Conservation (phyloP, 2,888 invertebrate genomes). For the Agrochola litura region DNA sequence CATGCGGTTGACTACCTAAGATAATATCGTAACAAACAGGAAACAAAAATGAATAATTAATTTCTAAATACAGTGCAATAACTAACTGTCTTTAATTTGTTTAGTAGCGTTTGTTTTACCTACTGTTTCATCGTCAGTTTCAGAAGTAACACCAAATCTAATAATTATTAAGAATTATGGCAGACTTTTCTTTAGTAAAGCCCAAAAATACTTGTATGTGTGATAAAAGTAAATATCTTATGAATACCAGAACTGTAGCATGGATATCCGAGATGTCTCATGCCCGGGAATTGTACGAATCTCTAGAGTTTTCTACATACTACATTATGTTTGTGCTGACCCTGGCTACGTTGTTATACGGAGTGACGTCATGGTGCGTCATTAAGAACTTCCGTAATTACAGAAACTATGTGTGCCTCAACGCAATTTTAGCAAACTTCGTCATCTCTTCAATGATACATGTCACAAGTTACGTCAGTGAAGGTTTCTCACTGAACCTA, state of each 20-base stretch:
- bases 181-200: neutral
- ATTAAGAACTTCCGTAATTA: conserved; percentile 4
- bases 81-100: no score
- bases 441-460: neutral
- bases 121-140: neutral
- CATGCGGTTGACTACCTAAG: neutral
- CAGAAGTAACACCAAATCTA: neutral
- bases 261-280: conserved; percentile 1
- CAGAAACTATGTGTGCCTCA: conserved; percentile 12
- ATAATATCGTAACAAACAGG: conserved; percentile 5
- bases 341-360: neutral
- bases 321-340: neutral
- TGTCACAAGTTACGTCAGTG: neutral
- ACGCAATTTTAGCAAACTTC: no score
- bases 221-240: neutral
- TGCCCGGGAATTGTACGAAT: neutral
- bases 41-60: neutral
- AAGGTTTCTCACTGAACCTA: neutral
- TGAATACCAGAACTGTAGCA: neutral
- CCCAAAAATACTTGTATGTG: neutral
- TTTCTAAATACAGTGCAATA: neutral
- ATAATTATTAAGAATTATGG: neutral
- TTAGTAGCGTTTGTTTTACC: neutral
- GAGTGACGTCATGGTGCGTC: conserved; percentile 14
- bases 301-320: neutral